Base-by-base conservation (phyloP, 2,113 vertebrate genomes). In the Vanacampus margaritifer region DNA sequence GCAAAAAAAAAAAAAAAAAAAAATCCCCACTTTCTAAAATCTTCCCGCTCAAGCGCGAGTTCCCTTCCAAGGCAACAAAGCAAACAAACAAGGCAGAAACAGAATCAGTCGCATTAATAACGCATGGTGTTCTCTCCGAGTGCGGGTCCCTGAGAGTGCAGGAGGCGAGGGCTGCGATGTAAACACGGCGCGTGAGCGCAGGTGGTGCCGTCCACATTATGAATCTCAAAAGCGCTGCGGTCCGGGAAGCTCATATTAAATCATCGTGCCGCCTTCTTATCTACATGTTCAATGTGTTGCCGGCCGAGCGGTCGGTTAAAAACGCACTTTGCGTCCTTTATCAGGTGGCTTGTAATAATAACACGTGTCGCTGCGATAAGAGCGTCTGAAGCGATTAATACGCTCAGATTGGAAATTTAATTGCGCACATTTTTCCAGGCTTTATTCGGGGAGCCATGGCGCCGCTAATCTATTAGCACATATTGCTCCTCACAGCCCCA, bases 381-480 rank as follows among this genome's bases (percentile, higher is more conserved):
- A 70, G 23, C 67, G 53, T 72, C 62, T 79, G 77, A 84, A 74
- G 71, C 59, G 67, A 84, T 88, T 83, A 80, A 32, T 50, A 68
- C 1, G 1, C 79, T 79, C 69, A 81, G 84, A 85, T 87, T 75
- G 82, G 73, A 86, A 77, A 82, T 81, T 61, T 87, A 87, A 89
- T 87, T 84, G 75, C 78, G 71, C 57, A 46, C 3, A 82, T 87
- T 76, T 84, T 78, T 88, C 72, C 73, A 51, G 45, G 48, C 69
- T 37, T 26, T 59, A 78, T 71, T 75, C 23, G 1, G 46, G 69
- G 69, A 69, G 74, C 64, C 58, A 74, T 63, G 74, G 68, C n/a
- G 39, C 50, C 68, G 36, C 64, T 67, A 67, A 83, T 79, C 68
- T 79, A 71, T 83, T 81, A 73, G 68, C 14, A 14, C 71, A 71